Percentiles rank a stretch among this genome's conserved stretches.
These are phyloP conservation scores for Criorhina ranunculi DNA, from an alignment of 2,888 invertebrate species.

Conservation along the genomic window DNA sequence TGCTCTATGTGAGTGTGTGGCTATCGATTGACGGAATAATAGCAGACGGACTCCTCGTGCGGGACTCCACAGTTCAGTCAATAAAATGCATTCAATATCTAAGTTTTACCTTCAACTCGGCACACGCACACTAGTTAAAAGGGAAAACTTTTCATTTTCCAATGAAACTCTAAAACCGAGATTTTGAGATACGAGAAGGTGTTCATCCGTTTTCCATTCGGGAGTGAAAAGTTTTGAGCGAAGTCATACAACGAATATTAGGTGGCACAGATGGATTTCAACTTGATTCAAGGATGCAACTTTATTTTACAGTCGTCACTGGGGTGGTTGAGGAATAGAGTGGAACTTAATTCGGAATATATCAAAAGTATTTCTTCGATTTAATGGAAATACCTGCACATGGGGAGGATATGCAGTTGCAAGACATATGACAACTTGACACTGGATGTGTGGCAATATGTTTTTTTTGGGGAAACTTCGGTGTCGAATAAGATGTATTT, in stretches of 20 bases:
- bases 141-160: slow-evolving; percentile 28
- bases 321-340: neutral
- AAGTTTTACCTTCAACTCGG: slow-evolving; percentile 5
- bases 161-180: slow-evolving; percentile 41
- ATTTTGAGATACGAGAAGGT: slow-evolving; percentile 54
- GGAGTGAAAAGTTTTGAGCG: slow-evolving; percentile 45
- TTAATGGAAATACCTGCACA: neutral
- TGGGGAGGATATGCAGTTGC: neutral
- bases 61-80: slow-evolving; percentile 17
- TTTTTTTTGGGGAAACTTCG: neutral
- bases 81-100: slow-evolving; percentile 29
- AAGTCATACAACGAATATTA: slow-evolving; percentile 43
- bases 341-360: slow-evolving; percentile 12
- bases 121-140: neutral
- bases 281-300: slow-evolving; percentile 4
- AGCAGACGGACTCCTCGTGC: slow-evolving; percentile 15
- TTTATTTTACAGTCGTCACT: neutral
- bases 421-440: neutral
- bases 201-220: slow-evolving; percentile 60
- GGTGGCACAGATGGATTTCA: slow-evolving; percentile 35
- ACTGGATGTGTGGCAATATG: neutral
- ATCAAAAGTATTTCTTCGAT: neutral
- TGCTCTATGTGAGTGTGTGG: slow-evolving; percentile 20
- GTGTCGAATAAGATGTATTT: neutral
- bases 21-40: slow-evolving; percentile 44